Base-by-base conservation (phyloP, 2,113 vertebrate genomes). In the Theristicus caerulescens region DNA sequence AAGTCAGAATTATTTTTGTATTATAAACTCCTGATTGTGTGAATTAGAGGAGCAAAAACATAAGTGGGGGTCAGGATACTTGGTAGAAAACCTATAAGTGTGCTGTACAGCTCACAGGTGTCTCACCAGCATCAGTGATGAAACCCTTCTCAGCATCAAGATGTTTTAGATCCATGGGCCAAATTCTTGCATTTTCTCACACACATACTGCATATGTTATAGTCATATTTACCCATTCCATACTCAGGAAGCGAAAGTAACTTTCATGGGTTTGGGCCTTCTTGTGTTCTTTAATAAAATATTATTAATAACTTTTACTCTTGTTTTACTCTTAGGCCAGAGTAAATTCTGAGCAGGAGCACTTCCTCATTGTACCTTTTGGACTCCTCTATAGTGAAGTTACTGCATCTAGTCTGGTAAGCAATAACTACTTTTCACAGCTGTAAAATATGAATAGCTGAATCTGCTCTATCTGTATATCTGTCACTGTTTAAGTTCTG, bases 361-460 rank as follows among this genome's bases (percentile, higher is more conserved):
- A 99, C 62, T 99, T 99, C 97, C 98, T 99, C 36, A 98, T 99
- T 88, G 99, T 99, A 86, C 99, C 99, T 31, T 99, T 99, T 93
- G 99, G 99, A 64, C 99, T 99, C 61, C 99, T 99, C 64, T 99
- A 99, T 97, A 99, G 99, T 93, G 99, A 99, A 97, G 99, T 99
- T 96, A 98, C 99, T 11, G 99, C 99, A 11, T 99, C 99, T 92
- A 99, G 99, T 97, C 95, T 99, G 99, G 99, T 99, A 97, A 99
- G 98, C 58, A 49, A 20, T 49, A 72, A 29, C 31, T 78, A 0
- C 12, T 82, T 93, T 73, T 82, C n/a, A 40, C 40, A 87, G 21
- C 34, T 84, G 26, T 83, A 32, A 83, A 83, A 86, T 47, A 52
- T 7, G n/a, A 18, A 40, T 54, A 24, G 38, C 3, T 79, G 17